Percentiles rank a stretch among this genome's conserved stretches.
These are phyloP conservation scores for Drosophila meridionalis DNA, from an alignment of 2,888 invertebrate species.

Conservation along the genomic window DNA sequence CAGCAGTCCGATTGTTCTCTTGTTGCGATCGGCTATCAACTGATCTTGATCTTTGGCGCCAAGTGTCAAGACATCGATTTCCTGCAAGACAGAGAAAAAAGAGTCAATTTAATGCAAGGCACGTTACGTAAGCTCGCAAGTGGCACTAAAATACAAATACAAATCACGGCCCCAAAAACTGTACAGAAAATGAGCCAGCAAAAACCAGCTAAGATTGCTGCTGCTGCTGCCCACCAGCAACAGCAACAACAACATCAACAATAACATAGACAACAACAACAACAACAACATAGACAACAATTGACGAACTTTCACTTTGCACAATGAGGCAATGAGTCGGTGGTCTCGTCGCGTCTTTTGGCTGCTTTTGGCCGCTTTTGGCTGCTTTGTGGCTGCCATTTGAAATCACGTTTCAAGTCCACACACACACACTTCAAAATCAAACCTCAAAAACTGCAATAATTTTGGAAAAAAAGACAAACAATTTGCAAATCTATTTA, in stretches of 20 bases:
- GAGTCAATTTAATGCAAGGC: conserved; percentile 1
- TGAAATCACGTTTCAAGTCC: conserved; percentile 26
- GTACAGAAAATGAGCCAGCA: conserved; percentile 32
- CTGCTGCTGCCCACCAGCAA: conserved; percentile 21
- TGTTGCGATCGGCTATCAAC: conserved; percentile 89
- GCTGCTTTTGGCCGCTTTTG: neutral
- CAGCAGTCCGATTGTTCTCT: conserved; percentile 91
- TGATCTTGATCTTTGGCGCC: conserved; percentile 87
- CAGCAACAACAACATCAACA: neutral
- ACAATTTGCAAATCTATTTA: conserved; percentile 10
- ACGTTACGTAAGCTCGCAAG: conserved; percentile 22
- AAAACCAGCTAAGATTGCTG: conserved; percentile 23
- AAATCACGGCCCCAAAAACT: conserved; percentile 11
- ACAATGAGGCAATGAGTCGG: conserved; percentile 49
- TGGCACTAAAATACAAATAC: conserved; percentile 36
- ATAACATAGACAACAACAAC: neutral
- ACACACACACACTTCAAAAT: conserved; percentile 2
- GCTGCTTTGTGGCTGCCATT: conserved; percentile 5
- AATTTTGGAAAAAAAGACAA: neutral
- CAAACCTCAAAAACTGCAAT: conserved; percentile 6
- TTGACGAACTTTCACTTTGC: conserved; percentile 70
- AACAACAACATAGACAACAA: conserved; percentile 19
- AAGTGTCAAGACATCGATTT: conserved; percentile 89
- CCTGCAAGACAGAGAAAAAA: conserved; percentile 85
- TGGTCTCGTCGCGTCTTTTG: conserved; percentile 11